A percentile compares a stretch with the other conserved stretches of the same genome.
Conservation (phyloP, 2,113 vertebrate genomes). For the Anguilla japonica region DNA sequence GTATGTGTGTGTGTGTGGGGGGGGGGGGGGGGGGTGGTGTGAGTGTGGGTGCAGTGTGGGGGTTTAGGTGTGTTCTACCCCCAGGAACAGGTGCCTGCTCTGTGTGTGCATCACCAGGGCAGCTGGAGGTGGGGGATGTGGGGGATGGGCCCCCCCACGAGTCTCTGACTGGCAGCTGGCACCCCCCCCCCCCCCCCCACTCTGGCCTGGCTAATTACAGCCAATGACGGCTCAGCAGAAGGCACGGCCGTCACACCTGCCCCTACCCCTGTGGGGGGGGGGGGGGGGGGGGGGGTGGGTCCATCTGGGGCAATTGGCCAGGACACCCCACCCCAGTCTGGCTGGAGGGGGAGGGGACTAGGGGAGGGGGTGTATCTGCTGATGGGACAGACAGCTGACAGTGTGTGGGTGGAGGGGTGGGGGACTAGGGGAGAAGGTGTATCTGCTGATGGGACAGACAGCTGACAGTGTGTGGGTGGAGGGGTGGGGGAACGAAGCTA, state of each 20-base stretch:
- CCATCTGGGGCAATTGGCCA: constrained; percentile 78
- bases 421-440: too few species aligned
- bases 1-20: too few species aligned
- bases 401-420: constrained; percentile 21
- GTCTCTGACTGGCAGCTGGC: too few species aligned
- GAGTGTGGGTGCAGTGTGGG: too few species aligned
- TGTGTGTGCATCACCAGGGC: too few species aligned
- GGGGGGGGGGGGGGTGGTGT: too few species aligned
- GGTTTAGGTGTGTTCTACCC: too few species aligned
- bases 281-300: constrained; percentile 35
- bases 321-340: constrained; percentile 6
- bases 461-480: constrained; percentile 59
- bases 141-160: too few species aligned
- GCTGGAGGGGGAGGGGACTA: constrained; percentile 71
- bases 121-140: too few species aligned
- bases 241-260: constrained; percentile 81
- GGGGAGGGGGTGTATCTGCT: constrained; percentile 69
- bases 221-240: constrained; percentile 81
- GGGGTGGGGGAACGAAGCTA: too few species aligned
- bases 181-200: constrained; percentile 31
- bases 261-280: constrained; percentile 74
- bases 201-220: constrained; percentile 87
- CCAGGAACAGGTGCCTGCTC: too few species aligned
- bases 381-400: constrained; percentile 73
- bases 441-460: constrained; percentile 72